Base-by-base conservation (phyloP, 2,888 invertebrate species). In the Leucania comma region DNA sequence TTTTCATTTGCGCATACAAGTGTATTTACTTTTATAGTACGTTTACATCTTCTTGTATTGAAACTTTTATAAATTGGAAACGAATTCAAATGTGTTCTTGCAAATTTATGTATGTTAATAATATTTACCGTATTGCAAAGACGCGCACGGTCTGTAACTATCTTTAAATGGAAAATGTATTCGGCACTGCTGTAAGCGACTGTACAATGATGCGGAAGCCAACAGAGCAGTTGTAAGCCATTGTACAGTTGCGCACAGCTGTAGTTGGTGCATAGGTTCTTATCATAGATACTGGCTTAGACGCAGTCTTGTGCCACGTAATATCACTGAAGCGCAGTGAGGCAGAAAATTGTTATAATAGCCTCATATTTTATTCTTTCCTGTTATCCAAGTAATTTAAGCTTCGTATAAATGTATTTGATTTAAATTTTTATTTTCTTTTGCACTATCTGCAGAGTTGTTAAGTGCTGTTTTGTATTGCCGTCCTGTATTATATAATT, bases 401-500 rank as follows among this genome's bases (percentile, higher is more conserved):
- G 35, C 24, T 38, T 53, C 17, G 46, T 50, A 24, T 26, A 68
- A 61, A 72, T 53, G 2, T 20, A 61, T 29, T 54, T n/a, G 46
- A 14, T 26, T 42, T 35, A 0, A 10, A 17, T 3, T 50, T 62
- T 53, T 38, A 20, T 24, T 29, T 59, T 1, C 2, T 46, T 65
- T 38, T 56, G 14, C 17, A 9, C 5, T 51, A 54, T 56, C 50
- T 63, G 65, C 56, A 46, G 60, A 71, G 60, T n/a, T 71, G 60
- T 26, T 67, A 0, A 50, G 14, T 51, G 22, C 4, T 56, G 32
- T 35, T 57, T 8, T 76, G 24, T 56, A 51, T 68, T 81, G 57
- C 82, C 79, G 78, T 81, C 73, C 68, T 66, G 79, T 79, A 79
- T 79, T 79, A 81, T 63, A 60, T 68, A 62, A 10, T 29, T 58